phyloP scores from a whole-genome alignment of 2,113 vertebrate species.

The Leptobrachium ailaonicum region DNA sequence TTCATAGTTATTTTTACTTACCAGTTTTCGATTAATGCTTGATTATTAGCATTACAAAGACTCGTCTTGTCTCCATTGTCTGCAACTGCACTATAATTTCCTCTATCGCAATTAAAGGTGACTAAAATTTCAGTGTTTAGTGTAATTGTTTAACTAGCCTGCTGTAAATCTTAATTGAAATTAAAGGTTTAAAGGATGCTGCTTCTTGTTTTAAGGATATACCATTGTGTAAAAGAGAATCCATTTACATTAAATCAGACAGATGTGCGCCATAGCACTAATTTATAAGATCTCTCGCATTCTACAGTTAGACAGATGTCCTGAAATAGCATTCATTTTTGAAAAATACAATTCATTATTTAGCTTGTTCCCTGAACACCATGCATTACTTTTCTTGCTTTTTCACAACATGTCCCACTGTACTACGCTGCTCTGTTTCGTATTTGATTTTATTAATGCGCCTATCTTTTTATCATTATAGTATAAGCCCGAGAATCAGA shows the following conservation, averaged over 20 bases:
- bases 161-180: neutral
- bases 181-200: neutral
- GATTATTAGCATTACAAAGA: neutral
- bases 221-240: neutral
- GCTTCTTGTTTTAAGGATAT: neutral
- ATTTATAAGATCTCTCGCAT: no score
- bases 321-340: no score
- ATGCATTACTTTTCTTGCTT: no score
- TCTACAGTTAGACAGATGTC: no score
- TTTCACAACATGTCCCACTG: no score
- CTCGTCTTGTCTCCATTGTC: neutral
- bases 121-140: neutral
- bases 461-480: no score
- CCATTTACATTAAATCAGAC: neutral
- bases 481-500: no score
- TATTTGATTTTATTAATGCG: no score
- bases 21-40: neutral
- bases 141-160: neutral
- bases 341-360: no score
- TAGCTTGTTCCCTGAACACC: no score
- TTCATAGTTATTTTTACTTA: neutral
- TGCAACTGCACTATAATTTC: neutral
- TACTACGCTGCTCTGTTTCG: no score
- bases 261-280: neutral
- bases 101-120: neutral